Conservation (phyloP, 2,888 invertebrate genomes). For the Metellina segmentata region DNA sequence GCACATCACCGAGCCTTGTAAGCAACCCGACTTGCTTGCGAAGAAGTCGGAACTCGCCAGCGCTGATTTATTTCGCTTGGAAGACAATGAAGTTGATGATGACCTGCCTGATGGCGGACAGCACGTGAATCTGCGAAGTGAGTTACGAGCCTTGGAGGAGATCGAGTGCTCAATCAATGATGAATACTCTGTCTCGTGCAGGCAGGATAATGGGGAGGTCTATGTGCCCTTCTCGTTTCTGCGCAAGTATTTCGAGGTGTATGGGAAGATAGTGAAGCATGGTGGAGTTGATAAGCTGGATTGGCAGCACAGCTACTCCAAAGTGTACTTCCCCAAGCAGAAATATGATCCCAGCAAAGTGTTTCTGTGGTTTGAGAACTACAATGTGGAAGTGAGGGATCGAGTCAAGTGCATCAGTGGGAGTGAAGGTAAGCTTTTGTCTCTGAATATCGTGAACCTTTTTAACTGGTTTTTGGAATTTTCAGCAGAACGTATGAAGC, state of each 20-base stretch:
- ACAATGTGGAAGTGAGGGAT: conserved; percentile 97
- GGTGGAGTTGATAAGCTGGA: conserved; percentile 90
- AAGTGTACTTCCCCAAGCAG: conserved; percentile 92
- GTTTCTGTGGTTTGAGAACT: conserved; percentile 98
- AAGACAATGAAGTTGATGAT: conserved; percentile 44
- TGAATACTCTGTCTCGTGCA: conserved; percentile 89
- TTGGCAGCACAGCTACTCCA: conserved; percentile 97
- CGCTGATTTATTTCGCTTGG: conserved; percentile 57
- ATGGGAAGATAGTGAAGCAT: conserved; percentile 89
- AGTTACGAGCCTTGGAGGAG: conserved; percentile 47
- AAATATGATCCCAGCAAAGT: conserved; percentile 94
- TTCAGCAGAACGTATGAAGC: no score
- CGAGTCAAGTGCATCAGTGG: conserved; percentile 98
- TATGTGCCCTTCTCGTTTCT: conserved; percentile 95
- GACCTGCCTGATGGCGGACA: conserved; percentile 31
- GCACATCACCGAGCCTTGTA: conserved; percentile 44
- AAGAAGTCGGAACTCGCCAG: conserved; percentile 28
- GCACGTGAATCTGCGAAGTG: conserved; percentile 37
- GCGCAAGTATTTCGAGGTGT: conserved; percentile 95
- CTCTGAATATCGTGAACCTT: not conserved
- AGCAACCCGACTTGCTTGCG: not conserved
- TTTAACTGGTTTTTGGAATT: not conserved
- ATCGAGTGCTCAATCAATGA: conserved; percentile 91
- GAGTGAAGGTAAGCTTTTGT: conserved; percentile 86
- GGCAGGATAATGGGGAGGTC: conserved; percentile 89